phyloP scores from a whole-genome alignment of 2,113 vertebrate species.

The Martes martes region DNA sequence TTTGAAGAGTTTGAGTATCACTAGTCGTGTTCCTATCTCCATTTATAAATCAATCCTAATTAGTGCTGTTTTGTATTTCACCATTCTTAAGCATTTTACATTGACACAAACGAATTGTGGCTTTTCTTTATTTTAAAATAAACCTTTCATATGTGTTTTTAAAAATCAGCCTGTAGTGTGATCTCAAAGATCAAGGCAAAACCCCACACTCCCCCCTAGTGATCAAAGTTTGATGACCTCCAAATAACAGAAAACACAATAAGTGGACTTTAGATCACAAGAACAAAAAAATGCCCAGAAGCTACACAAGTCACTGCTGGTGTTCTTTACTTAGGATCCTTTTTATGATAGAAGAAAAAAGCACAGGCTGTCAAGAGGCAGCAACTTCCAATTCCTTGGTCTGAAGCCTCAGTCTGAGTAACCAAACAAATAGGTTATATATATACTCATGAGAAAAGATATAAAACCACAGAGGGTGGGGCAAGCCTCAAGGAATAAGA shows the following conservation, averaged over 20 bases:
- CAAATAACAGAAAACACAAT: slow-evolving; percentile 87
- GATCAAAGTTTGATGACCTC: slow-evolving; percentile 90
- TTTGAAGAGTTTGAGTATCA: not conserved
- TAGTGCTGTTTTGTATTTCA: slow-evolving; percentile 52
- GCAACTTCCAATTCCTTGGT: slow-evolving; percentile 84
- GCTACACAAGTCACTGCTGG: slow-evolving; percentile 85
- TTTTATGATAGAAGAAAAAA: slow-evolving; percentile 87
- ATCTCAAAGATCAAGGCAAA: slow-evolving; percentile 83
- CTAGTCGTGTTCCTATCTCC: not conserved
- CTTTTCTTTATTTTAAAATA: slow-evolving; percentile 59
- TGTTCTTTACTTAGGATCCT: slow-evolving; percentile 88
- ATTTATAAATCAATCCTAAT: slow-evolving; percentile 19
- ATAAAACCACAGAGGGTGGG: slow-evolving; percentile 72
- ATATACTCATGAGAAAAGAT: slow-evolving; percentile 74
- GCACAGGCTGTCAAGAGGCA: slow-evolving; percentile 81
- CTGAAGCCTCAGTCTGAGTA: slow-evolving; percentile 80
- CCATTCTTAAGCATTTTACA: slow-evolving; percentile 53
- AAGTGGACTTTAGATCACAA: slow-evolving; percentile 89
- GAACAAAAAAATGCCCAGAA: slow-evolving; percentile 90
- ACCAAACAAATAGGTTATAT: slow-evolving; percentile 83
- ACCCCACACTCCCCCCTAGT: slow-evolving; percentile 83
- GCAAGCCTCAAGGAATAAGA: slow-evolving; percentile 68
- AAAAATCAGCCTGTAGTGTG: slow-evolving; percentile 78
- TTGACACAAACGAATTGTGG: slow-evolving; percentile 38
- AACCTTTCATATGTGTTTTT: slow-evolving; percentile 66